Evolutionary conservation across 1,140 invertebrate genomes (phyloP).

Genomic region (Bombus turneri): DNA sequence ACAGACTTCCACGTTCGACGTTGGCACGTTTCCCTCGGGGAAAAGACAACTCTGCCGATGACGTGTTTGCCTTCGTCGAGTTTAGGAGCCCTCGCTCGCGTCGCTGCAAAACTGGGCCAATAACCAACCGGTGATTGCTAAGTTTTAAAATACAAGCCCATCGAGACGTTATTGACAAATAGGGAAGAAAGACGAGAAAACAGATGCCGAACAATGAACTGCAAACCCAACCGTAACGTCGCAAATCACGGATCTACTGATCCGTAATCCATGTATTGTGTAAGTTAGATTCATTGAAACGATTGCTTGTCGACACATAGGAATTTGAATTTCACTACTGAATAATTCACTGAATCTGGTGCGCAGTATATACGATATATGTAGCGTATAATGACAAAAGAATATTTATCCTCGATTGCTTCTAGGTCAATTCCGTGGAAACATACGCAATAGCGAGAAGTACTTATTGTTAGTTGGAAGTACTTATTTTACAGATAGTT

Average conservation of each 20-base stretch:
- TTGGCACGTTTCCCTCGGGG: conserved; percentile 24
- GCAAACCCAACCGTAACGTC: conserved; percentile 10
- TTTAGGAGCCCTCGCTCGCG: conserved; percentile 25
- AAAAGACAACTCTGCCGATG: conserved; percentile 42
- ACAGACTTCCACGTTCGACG: conserved; percentile 26
- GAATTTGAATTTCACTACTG: background rate
- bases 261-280: background rate
- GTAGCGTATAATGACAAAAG: background rate
- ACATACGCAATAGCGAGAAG: background rate
- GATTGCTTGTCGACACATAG: background rate
- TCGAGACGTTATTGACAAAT: conserved; percentile 10
- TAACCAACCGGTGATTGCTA: conserved; percentile 53
- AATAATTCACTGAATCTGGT: background rate
- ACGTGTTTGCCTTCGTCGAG: conserved; percentile 51
- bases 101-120: conserved; percentile 57
- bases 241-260: background rate
- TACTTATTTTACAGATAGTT: too few relatives aligned
- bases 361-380: background rate
- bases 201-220: conserved; percentile 20
- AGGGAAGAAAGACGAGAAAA: background rate
- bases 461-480: background rate
- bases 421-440: background rate
- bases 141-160: conserved; percentile 60
- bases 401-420: background rate
- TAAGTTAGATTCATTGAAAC: background rate